Evolutionary conservation across 2,113 vertebrate species (phyloP), one percentile per base, ranked within the genome.

Genomic region (Grammomys surdaster): DNA sequence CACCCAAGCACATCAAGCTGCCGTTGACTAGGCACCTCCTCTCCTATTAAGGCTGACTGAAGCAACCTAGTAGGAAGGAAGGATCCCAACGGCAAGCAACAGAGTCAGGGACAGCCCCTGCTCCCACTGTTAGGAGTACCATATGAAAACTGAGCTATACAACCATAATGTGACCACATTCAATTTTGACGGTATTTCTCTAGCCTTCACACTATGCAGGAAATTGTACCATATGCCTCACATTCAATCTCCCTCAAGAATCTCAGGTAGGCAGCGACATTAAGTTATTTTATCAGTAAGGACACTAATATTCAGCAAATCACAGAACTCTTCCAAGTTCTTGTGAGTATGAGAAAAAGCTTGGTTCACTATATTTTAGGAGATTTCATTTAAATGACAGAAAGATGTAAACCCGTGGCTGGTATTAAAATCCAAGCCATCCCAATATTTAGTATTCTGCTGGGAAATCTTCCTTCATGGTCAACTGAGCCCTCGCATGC

Each of bases 371-470:
- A n/a, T 60, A 85, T 88, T 94, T 88, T 82, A 77, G 22, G 46
- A 46, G 3, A 88, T 93, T 95, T 78, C n/a, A 89, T 82, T 77
- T 93, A 93, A 94, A 81, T 58, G 60, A 92, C 33, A 93, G 81
- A 92, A 92, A 92, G 67, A 87, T 91, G 76, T 72, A 93, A 97
- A 92, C 19, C 54, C 90, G 77, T 36, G 58, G 70, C 69, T 95
- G 84, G 54, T 48, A n/a, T 58, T 86, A 88, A 85, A 90, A 86
- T 88, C 51, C 48, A 70, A 82, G 26, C 19, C 9, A 22, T 56
- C 36, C 51, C 0, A 7, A 78, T 89, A 90, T 76, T 93, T 90
- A 82, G 69, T 94, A 93, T 94, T 89, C 92, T 87, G 2, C 36
- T 26, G 73, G 89, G 89, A 92, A 89, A 90, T 82, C 65, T 88